Conservation (phyloP, 2,797 vertebrate species). For the Gobionotothen gibberifrons region DNA sequence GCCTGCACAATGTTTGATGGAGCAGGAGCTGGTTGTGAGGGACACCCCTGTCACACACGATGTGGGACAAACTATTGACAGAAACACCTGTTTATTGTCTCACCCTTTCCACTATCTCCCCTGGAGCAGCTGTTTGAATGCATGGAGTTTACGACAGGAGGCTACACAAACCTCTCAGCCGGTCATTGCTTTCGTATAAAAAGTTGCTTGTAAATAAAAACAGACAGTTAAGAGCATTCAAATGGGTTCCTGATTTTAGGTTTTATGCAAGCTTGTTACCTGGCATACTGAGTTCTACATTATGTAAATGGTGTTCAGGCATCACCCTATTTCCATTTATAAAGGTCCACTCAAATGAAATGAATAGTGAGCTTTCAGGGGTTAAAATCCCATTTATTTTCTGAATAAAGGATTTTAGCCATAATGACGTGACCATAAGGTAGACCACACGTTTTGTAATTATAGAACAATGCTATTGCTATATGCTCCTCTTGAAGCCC, state of each 20-base stretch:
- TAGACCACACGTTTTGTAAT: fast-evolving
- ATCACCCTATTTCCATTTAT: background rate
- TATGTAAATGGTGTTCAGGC: background rate
- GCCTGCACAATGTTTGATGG: slow-evolving; percentile 68
- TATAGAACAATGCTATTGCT: background rate
- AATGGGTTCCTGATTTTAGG: background rate
- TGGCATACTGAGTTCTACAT: background rate
- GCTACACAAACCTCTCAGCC: background rate
- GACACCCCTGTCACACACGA: slow-evolving; percentile 66
- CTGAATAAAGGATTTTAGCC: background rate
- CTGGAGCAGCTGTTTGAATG: slow-evolving; percentile 43
- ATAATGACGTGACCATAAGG: background rate
- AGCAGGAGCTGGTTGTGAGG: slow-evolving; percentile 68
- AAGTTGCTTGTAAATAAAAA: slow-evolving; percentile 1
- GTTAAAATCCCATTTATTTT: background rate
- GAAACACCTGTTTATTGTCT: slow-evolving; percentile 71
- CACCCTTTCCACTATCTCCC: slow-evolving; percentile 28
- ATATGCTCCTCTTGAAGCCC: background rate
- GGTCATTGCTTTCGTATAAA: background rate
- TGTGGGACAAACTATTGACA: slow-evolving; percentile 63
- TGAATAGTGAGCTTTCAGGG: background rate
- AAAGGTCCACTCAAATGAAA: background rate
- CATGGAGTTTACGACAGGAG: slow-evolving; percentile 25
- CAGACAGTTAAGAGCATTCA: background rate
- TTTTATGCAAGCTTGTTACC: background rate